Percentiles rank a stretch among this genome's conserved stretches.
These are phyloP conservation scores for Acanthis flammea DNA, from an alignment of 2,797 vertebrate genomes.

Conservation along the genomic window DNA sequence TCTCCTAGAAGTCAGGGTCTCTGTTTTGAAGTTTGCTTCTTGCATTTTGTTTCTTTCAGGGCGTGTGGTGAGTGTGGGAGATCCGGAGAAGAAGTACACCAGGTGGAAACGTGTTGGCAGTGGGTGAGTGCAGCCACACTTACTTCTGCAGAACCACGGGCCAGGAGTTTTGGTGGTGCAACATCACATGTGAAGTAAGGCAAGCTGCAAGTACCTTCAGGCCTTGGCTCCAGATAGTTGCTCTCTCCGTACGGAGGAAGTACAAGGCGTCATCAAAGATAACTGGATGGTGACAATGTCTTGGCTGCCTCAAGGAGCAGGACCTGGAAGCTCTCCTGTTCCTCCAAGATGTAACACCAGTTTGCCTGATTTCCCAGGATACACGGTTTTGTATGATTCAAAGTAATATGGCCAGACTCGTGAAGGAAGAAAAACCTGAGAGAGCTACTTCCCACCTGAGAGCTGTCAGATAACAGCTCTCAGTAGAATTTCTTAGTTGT, in stretches of 20 bases:
- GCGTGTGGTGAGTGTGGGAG: conserved; percentile 84
- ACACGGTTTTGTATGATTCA: background rate
- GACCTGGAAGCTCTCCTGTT: background rate
- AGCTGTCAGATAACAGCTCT: background rate
- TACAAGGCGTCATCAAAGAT: no score
- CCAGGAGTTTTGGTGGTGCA: background rate
- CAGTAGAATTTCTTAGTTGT: background rate
- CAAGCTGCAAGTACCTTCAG: background rate
- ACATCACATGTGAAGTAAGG: background rate
- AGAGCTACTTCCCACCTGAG: background rate
- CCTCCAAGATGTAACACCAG: background rate
- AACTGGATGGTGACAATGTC: background rate
- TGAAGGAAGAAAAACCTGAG: background rate
- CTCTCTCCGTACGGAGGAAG: background rate
- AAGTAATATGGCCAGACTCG: rapidly evolving
- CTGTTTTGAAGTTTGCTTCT: background rate
- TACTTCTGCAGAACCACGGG: background rate
- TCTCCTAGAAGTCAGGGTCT: background rate
- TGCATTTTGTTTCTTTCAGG: conserved; percentile 75
- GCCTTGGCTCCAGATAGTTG: background rate
- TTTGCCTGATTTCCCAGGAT: background rate
- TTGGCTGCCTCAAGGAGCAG: background rate
- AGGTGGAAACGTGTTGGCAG: conserved; percentile 92
- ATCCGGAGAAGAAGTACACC: conserved; percentile 95
- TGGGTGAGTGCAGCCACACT: conserved; percentile 79